Base-by-base conservation (phyloP, 2,888 invertebrate genomes). In the Phasia obesa region DNA sequence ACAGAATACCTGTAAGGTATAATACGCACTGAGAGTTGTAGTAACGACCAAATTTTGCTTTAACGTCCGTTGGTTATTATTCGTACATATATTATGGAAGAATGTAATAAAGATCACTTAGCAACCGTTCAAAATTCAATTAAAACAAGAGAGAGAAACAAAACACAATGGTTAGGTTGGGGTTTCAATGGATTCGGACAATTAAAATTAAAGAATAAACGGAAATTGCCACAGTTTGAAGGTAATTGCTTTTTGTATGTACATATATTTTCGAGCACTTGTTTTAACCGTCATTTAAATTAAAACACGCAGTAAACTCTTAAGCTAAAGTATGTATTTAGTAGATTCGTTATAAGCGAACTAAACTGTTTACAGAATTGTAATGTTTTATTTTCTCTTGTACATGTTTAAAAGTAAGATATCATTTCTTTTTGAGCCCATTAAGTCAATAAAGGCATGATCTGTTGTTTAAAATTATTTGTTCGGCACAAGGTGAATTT, bases 141-240 rank as follows among this genome's bases (percentile, higher is more conserved):
- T 21, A 69, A 82, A 67, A 73, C 49, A 69, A 62, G 25, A 17
- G 27, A 44, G 47, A 9, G 67, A 71, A 60, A 74, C 69, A 78
- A 85, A 87, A 87, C 85, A 87, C 51, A 59, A 71, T 80, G 53
- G 60, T 19, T 79, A 19, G 75, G 21, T 19, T 77, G 88, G 86
- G 91, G 91, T 60, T 91, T 90, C 85, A 91, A 91, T 87, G 90
- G 88, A 71, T 91, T 91, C 85, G 87, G 87, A 15, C 91, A 91
- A 76, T 89, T 90, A 84, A 87, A 85, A 78, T 80, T 67, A 60
- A 81, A 84, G 85, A 85, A 86, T 78, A 82, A 85, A 77, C 84
- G 82, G 44, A 85, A 77, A 67, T 77, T 77, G 64, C 21, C 21
- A 35, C 51, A 71, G 35, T 78, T 84, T 79, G 80, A 81, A 84